Conservation (phyloP, 2,113 vertebrate genomes). For the Ptyas mucosa region DNA sequence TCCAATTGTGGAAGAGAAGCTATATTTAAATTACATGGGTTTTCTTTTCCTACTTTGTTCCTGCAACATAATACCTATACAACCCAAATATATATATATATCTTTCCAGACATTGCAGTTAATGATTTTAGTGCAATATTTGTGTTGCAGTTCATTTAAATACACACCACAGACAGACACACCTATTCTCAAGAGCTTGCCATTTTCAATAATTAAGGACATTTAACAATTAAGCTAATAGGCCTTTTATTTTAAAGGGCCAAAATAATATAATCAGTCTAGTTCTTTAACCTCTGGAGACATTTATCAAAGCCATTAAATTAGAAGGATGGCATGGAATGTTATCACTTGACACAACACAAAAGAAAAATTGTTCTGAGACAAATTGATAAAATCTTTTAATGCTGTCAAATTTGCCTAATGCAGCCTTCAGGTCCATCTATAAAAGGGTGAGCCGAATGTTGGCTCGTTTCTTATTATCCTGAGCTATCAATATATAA, state of each 20-base stretch:
- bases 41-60: background rate
- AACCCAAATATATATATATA: conserved; percentile 26
- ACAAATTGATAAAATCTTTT: conserved; percentile 85
- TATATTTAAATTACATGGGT: background rate
- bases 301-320: conserved; percentile 82
- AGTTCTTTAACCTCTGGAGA: conserved; percentile 73
- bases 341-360: conserved; percentile 75
- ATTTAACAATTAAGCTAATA: conserved; percentile 80
- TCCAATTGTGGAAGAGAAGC: background rate
- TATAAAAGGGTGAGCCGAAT: conserved; percentile 77
- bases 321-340: conserved; percentile 76
- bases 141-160: conserved; percentile 28
- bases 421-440: conserved; percentile 84
- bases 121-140: conserved; percentile 55
- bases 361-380: conserved; percentile 83
- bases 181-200: conserved; percentile 47
- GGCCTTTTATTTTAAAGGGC: conserved; percentile 74
- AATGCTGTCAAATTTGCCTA: conserved; percentile 87
- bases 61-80: conserved; percentile 24
- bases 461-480: conserved; percentile 81
- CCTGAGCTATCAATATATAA: conserved; percentile 81
- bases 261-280: conserved; percentile 72
- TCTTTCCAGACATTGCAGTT: conserved; percentile 56
- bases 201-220: conserved; percentile 73
- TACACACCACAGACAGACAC: background rate